Conservation (phyloP, 2,797 vertebrate genomes). For the Anguilla megastoma region DNA sequence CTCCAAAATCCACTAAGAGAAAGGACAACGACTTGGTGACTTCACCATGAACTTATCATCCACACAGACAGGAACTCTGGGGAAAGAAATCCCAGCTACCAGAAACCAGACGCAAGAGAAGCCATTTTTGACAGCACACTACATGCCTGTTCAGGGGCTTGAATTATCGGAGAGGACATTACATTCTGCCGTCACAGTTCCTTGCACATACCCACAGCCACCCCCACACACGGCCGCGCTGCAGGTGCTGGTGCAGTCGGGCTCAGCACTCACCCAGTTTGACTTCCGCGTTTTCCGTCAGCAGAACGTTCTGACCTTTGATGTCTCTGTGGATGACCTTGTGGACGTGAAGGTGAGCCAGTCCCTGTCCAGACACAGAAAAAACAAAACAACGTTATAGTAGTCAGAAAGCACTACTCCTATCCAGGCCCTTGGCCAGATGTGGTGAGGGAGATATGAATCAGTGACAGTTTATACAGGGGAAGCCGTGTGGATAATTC, state of each 20-base stretch:
- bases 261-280: slow-evolving; percentile 62
- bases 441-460: not conserved
- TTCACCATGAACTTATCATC: not conserved
- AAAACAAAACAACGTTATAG: not conserved
- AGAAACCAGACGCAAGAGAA: not conserved
- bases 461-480: not conserved
- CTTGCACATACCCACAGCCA: not conserved
- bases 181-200: not conserved
- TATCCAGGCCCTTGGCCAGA: not conserved
- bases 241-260: not conserved
- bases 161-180: not conserved
- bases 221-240: not conserved
- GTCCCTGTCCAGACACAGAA: slow-evolving; percentile 55
- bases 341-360: slow-evolving; percentile 72
- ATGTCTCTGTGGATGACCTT: slow-evolving; percentile 76
- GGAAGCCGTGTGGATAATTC: not conserved
- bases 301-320: slow-evolving; percentile 73
- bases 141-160: not conserved
- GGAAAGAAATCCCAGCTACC: not conserved
- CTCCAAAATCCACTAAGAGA: slow-evolving; percentile 70
- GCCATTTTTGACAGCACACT: not conserved
- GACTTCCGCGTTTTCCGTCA: slow-evolving; percentile 73
- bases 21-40: not conserved
- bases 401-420: not conserved
- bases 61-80: not conserved